These are phyloP conservation scores for Octonoba sinensis DNA, from an alignment of 2,888 invertebrate species.

Conservation along the genomic window DNA sequence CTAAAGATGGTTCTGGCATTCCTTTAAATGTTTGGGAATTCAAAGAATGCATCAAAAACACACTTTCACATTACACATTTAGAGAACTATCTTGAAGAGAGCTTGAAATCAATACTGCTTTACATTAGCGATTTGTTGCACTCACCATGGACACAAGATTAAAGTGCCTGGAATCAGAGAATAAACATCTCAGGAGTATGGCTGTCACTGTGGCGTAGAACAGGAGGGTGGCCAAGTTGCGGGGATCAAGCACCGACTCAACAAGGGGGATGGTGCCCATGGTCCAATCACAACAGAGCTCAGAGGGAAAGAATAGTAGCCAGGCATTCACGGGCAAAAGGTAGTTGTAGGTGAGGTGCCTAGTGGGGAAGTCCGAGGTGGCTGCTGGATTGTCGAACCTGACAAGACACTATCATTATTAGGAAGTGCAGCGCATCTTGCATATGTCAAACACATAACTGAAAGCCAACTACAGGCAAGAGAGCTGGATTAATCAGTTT, in stretches of 20 bases:
- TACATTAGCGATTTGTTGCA: conserved; percentile 28
- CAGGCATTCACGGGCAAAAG: conserved; percentile 90
- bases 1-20: too few species aligned
- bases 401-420: conserved; percentile 26
- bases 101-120: too few species aligned
- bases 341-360: conserved; percentile 94
- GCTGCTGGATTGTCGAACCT: conserved; percentile 98
- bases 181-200: conserved; percentile 68
- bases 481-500: too few species aligned
- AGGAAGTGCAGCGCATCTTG: not conserved
- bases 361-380: conserved; percentile 83
- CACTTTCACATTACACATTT: too few species aligned
- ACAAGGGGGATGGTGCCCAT: conserved; percentile 95
- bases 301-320: conserved; percentile 88
- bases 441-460: not conserved
- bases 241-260: conserved; percentile 81
- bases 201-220: conserved; percentile 75
- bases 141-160: conserved; percentile 80
- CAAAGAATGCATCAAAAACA: too few species aligned
- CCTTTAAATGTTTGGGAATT: too few species aligned
- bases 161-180: conserved; percentile 74
- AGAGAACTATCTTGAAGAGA: too few species aligned
- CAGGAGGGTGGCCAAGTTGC: conserved; percentile 84
- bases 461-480: too few species aligned
- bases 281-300: conserved; percentile 97